Evolutionary conservation across 1,140 invertebrate species (phyloP).

Genomic region (Macrobrachium nipponense): DNA sequence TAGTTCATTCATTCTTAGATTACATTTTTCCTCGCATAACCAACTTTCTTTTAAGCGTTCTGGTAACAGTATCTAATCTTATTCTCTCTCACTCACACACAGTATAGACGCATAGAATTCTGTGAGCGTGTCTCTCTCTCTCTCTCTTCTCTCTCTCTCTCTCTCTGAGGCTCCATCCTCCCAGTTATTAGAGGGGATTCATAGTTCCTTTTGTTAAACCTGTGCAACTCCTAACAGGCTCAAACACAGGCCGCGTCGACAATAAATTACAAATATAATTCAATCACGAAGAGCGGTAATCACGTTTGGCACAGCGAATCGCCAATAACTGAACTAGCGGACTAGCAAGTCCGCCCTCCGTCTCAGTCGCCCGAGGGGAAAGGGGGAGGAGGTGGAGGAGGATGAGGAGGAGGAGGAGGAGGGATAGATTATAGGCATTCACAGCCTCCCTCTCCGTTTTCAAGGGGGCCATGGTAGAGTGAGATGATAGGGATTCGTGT

Average conservation of each 20-base stretch:
- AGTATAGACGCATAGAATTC: not conserved
- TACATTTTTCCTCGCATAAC: too few relatives aligned
- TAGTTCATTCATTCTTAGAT: too few relatives aligned
- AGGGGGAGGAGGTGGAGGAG: too few relatives aligned
- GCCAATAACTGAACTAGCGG: conserved; percentile 47
- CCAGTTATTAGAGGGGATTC: conserved; percentile 54
- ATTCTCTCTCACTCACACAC: not conserved
- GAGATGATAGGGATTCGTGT: too few relatives aligned
- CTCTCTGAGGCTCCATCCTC: conserved; percentile 4
- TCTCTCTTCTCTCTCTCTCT: conserved; percentile 41
- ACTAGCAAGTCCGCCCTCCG: not conserved
- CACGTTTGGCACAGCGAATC: conserved; percentile 51
- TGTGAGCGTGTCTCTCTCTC: conserved; percentile 13
- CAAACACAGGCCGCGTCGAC: conserved; percentile 47
- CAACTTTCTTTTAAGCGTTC: not conserved
- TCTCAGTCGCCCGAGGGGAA: not conserved
- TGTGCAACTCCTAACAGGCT: conserved; percentile 38
- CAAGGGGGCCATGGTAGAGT: too few relatives aligned
- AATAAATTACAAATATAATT: conserved; percentile 58
- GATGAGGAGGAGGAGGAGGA: too few relatives aligned
- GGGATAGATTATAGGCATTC: too few relatives aligned
- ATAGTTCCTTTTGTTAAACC: conserved; percentile 49
- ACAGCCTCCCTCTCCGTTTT: too few relatives aligned
- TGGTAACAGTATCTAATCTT: not conserved
- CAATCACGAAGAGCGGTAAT: conserved; percentile 48